Conservation (phyloP, 2,888 invertebrate genomes). For the Dasysyrphus albostriatus region DNA sequence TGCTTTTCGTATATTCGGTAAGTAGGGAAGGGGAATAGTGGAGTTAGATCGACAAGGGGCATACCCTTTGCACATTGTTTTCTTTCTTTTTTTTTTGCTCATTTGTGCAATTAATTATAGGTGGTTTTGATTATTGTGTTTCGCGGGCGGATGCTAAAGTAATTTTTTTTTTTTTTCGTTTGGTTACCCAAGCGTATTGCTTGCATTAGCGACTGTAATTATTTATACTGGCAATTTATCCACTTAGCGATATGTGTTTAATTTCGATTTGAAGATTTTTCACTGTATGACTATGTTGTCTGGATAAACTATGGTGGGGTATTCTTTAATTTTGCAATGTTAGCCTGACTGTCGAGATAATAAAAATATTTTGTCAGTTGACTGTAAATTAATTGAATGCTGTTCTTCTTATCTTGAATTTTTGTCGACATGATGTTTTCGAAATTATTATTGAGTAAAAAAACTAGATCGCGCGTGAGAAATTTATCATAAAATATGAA, state of each 20-base stretch:
- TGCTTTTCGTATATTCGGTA: constrained; percentile 98
- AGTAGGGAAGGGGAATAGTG: constrained; percentile 71
- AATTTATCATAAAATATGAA: too few relatives aligned
- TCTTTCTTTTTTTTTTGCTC: not conserved
- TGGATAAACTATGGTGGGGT: not conserved
- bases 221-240: constrained; percentile 56
- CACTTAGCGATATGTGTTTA: constrained; percentile 68
- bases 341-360: not conserved
- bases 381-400: too few relatives aligned
- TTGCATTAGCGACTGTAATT: constrained; percentile 16
- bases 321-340: not conserved
- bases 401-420: too few relatives aligned
- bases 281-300: not conserved
- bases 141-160: constrained; percentile 11
- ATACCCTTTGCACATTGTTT: not conserved
- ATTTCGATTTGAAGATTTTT: constrained; percentile 45
- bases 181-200: constrained; percentile 11
- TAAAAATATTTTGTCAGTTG: not conserved
- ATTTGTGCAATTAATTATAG: constrained; percentile 50
- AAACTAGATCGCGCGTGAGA: too few relatives aligned
- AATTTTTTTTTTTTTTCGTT: constrained; percentile 10
- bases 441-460: too few relatives aligned
- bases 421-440: too few relatives aligned
- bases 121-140: constrained; percentile 42
- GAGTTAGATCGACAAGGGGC: too few relatives aligned